Base-by-base conservation (phyloP, 1,140 invertebrate genomes). In the Drosophila navojoa region DNA sequence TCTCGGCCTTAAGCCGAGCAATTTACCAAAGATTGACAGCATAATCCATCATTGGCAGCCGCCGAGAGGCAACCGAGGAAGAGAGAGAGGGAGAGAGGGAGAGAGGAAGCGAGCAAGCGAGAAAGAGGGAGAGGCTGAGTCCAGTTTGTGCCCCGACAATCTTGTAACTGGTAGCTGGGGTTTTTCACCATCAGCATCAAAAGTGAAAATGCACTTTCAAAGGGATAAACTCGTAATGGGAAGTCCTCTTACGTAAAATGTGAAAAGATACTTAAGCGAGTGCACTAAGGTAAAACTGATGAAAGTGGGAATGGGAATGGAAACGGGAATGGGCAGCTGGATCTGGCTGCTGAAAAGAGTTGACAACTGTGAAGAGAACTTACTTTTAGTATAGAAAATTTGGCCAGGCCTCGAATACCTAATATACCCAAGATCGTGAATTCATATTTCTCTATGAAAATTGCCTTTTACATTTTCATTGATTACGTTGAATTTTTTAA, bases 21-120 rank as follows among this genome's bases (percentile, higher is more conserved):
- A 86, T 87, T 86, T 86, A 86, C 82, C 76, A 79, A 54, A 86
- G 82, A 86, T 86, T 86, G 82, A 86, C 82, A 86, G 82, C 82
- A 86, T 86, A 86, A 87, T 86, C 82, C 82, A 87, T 86, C 82
- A 86, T 79, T 76, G 75, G 79, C 58, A 77, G 79, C 57, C 47
- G 49, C 42, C 54, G 1, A 16, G 42, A 5, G 40, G 6, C 40
- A 44, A 44, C 5, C n/a, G 15, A 42, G 40, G 13, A 40, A n/a
- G 13, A n/a, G 40, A 13, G 13, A n/a, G 1, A 44, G 42, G 5
- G 15, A 15, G 4, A 45, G 42, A 15, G 42, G 16, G 2, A 15
- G 42, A 9, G 42, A 15, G n/a, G 19, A 19, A 22, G 19, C 19
- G 19, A 22, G 19, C 19, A 1, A 22, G 19, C 19, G 19, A 45